Evolutionary conservation across 1,140 invertebrate species (phyloP).

Genomic region (Hydropsyche tenuis): DNA sequence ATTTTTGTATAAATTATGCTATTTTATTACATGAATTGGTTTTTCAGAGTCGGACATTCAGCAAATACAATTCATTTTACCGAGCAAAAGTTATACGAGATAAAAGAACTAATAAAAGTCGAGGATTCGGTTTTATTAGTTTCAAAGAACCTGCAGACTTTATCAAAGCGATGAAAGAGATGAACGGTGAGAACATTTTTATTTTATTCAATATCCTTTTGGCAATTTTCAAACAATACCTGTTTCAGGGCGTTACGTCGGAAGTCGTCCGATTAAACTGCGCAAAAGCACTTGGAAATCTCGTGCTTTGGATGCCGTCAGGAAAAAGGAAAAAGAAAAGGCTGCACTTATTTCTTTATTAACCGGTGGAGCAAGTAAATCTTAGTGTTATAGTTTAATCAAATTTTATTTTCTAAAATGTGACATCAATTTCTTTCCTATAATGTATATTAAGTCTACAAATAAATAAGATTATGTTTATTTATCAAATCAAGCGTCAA

Average conservation of each 20-base stretch:
- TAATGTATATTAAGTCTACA: background rate
- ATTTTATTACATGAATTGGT: background rate
- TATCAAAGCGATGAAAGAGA: conserved; percentile 97
- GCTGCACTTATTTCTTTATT: conserved; percentile 76
- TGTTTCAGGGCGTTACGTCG: conserved; percentile 88
- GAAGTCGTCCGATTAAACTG: conserved; percentile 96
- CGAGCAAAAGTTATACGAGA: conserved; percentile 96
- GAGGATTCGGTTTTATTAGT: conserved; percentile 98
- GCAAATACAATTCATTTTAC: conserved; percentile 93
- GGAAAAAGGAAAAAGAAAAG: conserved; percentile 95
- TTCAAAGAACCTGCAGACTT: conserved; percentile 98
- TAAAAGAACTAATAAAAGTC: conserved; percentile 96
- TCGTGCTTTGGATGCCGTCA: conserved; percentile 89
- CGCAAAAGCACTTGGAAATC: conserved; percentile 97
- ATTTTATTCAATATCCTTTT: conserved; percentile 26
- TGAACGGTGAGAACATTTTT: conserved; percentile 76
- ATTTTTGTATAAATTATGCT: background rate
- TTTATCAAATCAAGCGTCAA: background rate
- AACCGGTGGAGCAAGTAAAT: conserved; percentile 58
- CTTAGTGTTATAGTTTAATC: background rate
- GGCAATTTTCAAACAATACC: conserved; percentile 42
- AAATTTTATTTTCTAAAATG: background rate
- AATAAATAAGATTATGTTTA: background rate
- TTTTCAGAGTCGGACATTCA: conserved; percentile 81
- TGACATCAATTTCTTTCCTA: too few species aligned